Evolutionary conservation across 2,113 vertebrate species (phyloP), one percentile per base, ranked within the genome.

Genomic region (Gila orcuttii): DNA sequence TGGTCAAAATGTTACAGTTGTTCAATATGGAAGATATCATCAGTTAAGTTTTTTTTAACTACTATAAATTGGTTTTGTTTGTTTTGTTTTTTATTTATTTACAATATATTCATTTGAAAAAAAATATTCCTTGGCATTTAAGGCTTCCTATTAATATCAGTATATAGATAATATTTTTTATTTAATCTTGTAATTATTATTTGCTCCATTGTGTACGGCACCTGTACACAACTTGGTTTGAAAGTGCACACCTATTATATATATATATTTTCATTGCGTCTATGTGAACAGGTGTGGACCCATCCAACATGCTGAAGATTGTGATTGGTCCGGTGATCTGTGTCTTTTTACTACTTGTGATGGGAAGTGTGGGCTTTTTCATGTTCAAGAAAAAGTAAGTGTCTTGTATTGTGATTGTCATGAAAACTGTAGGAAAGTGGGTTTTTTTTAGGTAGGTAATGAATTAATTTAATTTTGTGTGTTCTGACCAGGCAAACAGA

Each of bases 371-470:
- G 6, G 95, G 96, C 87, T 97, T 96, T 0, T 36, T 97, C 0
- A 90, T 98, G 71, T 94, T 99, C 93, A 98, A 94, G 82, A 99
- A 97, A 91, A 97, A 95, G 98, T 98, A 86, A 71, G 94, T 83
- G 68, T 28, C 10, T 23, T 21, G 42, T 31, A 1, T 19, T 69
- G 10, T 1, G 5, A 76, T 39, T 50, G 5, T 47, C 15, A 23
- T 68, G 5, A 50, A 39, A 39, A 55, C 7, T 19, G 36, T 12
- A 23, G n/a, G 10, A 60, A 23, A 36, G 3, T 11, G 0, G 15
- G n/a, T 36, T 47, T 19, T 79, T 64, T n/a, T 68, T 1, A 15
- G n/a, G 39, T 31, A 8, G 47, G 19, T 57, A 57, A 19, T 62
- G 55, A 23, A 60, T 71, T 59, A 69, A 1, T 23, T 11, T 5